Conservation (phyloP, 2,797 vertebrate species). For the Gallinago stenura region DNA sequence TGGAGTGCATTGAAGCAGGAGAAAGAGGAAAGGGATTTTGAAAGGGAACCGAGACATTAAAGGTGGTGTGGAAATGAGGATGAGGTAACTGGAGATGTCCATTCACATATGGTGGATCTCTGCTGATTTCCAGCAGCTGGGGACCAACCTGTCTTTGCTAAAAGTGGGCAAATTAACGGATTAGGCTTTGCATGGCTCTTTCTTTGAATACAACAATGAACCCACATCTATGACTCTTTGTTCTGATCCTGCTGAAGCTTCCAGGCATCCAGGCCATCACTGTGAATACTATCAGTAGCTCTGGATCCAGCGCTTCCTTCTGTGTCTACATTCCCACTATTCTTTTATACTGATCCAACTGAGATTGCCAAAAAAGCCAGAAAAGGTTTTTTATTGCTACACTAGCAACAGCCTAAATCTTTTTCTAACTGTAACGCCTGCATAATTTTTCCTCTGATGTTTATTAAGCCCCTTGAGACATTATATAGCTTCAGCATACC, state of each 20-base stretch:
- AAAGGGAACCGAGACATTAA: background rate
- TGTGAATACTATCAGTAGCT: background rate
- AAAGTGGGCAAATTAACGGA: background rate
- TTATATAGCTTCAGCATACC: background rate
- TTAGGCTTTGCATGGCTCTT: background rate
- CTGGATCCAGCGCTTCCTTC: background rate
- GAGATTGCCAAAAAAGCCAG: slow-evolving; percentile 10
- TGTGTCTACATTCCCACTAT: background rate
- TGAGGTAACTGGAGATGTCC: background rate
- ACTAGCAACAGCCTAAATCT: slow-evolving; percentile 13
- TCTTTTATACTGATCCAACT: background rate
- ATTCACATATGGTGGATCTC: background rate
- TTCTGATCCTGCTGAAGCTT: background rate
- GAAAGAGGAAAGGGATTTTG: background rate
- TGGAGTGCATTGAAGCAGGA: background rate
- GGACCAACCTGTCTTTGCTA: background rate
- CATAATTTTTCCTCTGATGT: slow-evolving; percentile 58
- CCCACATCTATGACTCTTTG: background rate
- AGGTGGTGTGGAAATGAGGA: background rate
- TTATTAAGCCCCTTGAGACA: slow-evolving; percentile 50
- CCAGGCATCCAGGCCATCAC: background rate
- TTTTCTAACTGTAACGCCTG: slow-evolving; percentile 22
- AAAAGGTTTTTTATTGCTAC: slow-evolving; percentile 30
- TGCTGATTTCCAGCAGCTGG: background rate
- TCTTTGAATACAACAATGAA: background rate